Base-by-base conservation (phyloP, 2,888 invertebrate genomes). In the Reticulitermes lucifugus region DNA sequence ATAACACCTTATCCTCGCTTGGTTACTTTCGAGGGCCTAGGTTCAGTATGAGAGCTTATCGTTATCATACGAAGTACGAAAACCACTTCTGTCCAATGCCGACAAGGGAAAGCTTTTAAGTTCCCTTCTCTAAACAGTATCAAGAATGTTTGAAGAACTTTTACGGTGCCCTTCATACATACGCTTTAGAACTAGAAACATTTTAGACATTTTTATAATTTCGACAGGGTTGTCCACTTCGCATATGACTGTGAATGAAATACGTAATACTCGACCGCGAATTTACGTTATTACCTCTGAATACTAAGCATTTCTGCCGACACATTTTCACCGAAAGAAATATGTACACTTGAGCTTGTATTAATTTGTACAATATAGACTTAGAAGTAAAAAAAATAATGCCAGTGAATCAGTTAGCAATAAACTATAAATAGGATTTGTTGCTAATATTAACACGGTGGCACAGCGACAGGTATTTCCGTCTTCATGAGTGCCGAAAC, bases 101-200 rank as follows among this genome's bases (percentile, higher is more conserved):
- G 77, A 46, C 77, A 77, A 46, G n/a, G 41, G 9, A 77, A 77
- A 43, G 46, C 77, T 77, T 77, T 77, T 77, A 77, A 77, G 46
- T 77, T 77, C 46, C 25, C 77, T n/a, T n/a, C 46, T 46, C 77
- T 77, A 77, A 77, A 5, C 22, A 77, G 35, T 73, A 41, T 41
- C 41, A 41, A 41, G 73, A 73, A 73, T 73, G 25, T 41, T 18
- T 41, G 41, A 22, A 73, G 25, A 65, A 65, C n/a, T n/a, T 65
- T 4, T 6, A 65, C 14, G n/a, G 25, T 65, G 65, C 65, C 1
- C n/a, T 25, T n/a, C 25, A 65, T 12, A n/a, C 4, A 10, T 7
- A n/a, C 65, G 9, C 12, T 65, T n/a, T 5, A 65, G 25, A 65
- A 65, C 5, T 65, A 65, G 35, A 4, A 35, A 35, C n/a, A 25